Base-by-base conservation (phyloP, 2,888 invertebrate species). In the Cosmopolites sordidus region DNA sequence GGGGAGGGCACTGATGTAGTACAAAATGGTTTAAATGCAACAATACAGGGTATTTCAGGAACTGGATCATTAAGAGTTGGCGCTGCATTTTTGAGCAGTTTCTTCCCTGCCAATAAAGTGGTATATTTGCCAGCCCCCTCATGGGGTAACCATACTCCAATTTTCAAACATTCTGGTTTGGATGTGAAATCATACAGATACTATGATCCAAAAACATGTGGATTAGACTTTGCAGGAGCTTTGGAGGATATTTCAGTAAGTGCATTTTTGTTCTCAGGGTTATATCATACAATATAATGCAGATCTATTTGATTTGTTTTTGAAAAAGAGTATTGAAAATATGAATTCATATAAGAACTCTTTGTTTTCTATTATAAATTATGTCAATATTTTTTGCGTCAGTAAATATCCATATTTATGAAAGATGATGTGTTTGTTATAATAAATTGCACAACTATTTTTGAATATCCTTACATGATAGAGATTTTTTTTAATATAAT, bases 71-170 rank as follows among this genome's bases (percentile, higher is more conserved):
- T 99, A n/a, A 83, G 93, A 53, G 81, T 98, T 43, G 99, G 97
- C 18, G 87, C 89, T 37, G 89, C 87, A 57, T 98, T 95, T 74
- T 75, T 97, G 56, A 84, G 83, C 49, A 84, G 83, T 61, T 92
- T 88, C 75, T 90, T 88, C 75, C 82, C 82, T 5, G 86, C 87
- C 29, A 80, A 78, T 62, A 94, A 94, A 75, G 87, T 86, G 56
- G 76, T 92, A 43, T 97, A 92, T 77, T 67, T 98, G 62, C 97
- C 99, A 3, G 78, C 82, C 1, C 99, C 99, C 2, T 87, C 98
- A 0, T 99, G 99, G 99, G 98, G 98, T 47, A 99, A 99, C 75
- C 99, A 99, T 73, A 87, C 84, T 0, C 95, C 96, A 48, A 83
- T 99, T 68, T 95, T 97, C 76, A 94, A 89, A 77, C 87, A 89